Percentiles rank a stretch among this genome's conserved stretches.
Conservation (phyloP, 23 tunicate species). For the Trididemnum clinides region DNA sequence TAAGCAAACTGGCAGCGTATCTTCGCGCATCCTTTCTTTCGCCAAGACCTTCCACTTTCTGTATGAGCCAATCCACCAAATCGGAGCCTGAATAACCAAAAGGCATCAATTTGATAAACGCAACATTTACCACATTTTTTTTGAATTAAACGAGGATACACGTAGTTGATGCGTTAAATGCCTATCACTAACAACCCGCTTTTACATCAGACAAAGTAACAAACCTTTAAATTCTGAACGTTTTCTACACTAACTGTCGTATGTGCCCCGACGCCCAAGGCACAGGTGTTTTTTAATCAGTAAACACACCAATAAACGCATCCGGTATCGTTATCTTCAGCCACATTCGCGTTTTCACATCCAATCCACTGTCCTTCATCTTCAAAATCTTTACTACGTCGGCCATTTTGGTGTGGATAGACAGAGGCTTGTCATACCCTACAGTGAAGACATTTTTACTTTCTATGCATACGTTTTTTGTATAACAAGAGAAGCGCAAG, state of each 20-base stretch:
- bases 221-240: too few relatives aligned
- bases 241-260: too few relatives aligned
- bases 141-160: too few relatives aligned
- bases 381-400: slow-evolving; percentile 75
- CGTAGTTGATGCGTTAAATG: too few relatives aligned
- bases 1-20: slow-evolving; percentile 86
- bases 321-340: slow-evolving; percentile 94
- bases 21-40: slow-evolving; percentile 93
- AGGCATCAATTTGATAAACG: too few relatives aligned
- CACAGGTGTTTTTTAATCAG: background rate
- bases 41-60: slow-evolving; percentile 85
- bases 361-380: slow-evolving; percentile 86
- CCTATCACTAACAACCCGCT: too few relatives aligned
- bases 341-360: slow-evolving; percentile 96
- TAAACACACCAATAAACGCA: slow-evolving; percentile 86
- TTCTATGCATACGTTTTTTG: too few relatives aligned
- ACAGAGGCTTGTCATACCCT: slow-evolving; percentile 77
- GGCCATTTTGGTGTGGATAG: slow-evolving; percentile 77
- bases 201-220: too few relatives aligned
- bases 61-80: slow-evolving; percentile 93
- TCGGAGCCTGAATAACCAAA: slow-evolving; percentile 97
- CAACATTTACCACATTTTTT: too few relatives aligned
- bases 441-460: too few relatives aligned
- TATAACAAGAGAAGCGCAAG: too few relatives aligned
- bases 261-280: too few relatives aligned